phyloP scores from a whole-genome alignment of 2,113 vertebrate genomes.

The Hemibagrus wyckioides region DNA sequence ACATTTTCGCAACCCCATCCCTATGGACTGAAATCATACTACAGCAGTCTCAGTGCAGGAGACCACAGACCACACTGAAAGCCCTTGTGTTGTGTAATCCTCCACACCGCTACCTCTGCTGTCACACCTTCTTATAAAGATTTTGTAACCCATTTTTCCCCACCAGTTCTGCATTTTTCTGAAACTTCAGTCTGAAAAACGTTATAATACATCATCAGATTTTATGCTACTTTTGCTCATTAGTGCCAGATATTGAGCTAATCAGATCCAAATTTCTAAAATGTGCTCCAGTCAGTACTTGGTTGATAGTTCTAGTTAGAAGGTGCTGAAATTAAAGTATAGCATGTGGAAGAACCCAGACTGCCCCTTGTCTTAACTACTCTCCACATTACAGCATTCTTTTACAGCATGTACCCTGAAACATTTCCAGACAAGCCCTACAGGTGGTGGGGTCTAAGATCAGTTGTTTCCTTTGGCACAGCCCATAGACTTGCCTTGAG shows the following conservation, averaged over 20 bases:
- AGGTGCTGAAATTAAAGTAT: too few species aligned
- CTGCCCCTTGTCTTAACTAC: background rate
- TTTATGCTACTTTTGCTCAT: background rate
- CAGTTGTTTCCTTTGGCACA: background rate
- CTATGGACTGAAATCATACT: background rate
- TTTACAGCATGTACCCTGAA: constrained; percentile 11
- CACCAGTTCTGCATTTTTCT: too few species aligned
- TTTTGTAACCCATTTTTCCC: background rate
- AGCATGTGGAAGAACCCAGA: too few species aligned
- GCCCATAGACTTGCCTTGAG: constrained; percentile 21
- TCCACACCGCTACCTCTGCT: background rate
- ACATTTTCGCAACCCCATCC: background rate
- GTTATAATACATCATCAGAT: too few species aligned
- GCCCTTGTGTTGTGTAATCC: background rate
- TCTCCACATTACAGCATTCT: background rate
- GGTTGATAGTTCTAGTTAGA: constrained; percentile 4
- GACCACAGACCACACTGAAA: background rate
- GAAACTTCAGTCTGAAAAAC: too few species aligned
- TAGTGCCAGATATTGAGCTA: background rate
- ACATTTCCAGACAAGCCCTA: background rate
- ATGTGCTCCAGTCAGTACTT: constrained; percentile 12
- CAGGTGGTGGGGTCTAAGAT: background rate
- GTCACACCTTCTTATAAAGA: too few species aligned
- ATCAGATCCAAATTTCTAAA: background rate
- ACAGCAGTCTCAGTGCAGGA: too few species aligned